A percentile compares a stretch with the other conserved stretches of the same genome.
Evolutionary conservation across 1,140 invertebrate genomes (phyloP).

Genomic region (Papilio aristodemus): DNA sequence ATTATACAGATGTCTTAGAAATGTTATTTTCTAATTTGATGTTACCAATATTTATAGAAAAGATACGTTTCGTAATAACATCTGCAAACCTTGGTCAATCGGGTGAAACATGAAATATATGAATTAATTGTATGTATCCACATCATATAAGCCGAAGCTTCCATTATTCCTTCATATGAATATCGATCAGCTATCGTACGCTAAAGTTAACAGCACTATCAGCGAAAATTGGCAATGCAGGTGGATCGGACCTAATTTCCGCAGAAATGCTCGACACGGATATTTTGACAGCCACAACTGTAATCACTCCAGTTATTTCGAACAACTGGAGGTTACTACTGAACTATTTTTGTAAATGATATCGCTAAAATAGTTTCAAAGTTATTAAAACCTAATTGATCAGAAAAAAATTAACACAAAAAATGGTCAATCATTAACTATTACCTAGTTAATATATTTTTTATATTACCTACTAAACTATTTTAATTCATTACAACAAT

Average conservation of each 20-base stretch:
- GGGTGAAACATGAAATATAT: no score
- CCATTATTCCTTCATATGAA: neutral
- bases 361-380: neutral
- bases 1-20: neutral
- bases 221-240: constrained; percentile 26
- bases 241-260: constrained; percentile 27
- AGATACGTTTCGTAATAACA: neutral
- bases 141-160: neutral
- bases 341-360: neutral
- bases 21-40: neutral
- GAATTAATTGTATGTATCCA: neutral
- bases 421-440: no score
- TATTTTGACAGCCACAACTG: constrained; percentile 26
- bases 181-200: constrained; percentile 9
- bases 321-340: no score
- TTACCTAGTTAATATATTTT: no score
- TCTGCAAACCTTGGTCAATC: no score
- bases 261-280: constrained; percentile 26
- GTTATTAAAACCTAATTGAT: no score
- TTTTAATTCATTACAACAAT: no score
- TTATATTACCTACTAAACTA: no score
- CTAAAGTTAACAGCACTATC: constrained; percentile 16
- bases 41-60: neutral
- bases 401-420: no score
- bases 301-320: constrained; percentile 22